phyloP scores from a whole-genome alignment of 1,140 invertebrate genomes.

The Drosophila watanabei region DNA sequence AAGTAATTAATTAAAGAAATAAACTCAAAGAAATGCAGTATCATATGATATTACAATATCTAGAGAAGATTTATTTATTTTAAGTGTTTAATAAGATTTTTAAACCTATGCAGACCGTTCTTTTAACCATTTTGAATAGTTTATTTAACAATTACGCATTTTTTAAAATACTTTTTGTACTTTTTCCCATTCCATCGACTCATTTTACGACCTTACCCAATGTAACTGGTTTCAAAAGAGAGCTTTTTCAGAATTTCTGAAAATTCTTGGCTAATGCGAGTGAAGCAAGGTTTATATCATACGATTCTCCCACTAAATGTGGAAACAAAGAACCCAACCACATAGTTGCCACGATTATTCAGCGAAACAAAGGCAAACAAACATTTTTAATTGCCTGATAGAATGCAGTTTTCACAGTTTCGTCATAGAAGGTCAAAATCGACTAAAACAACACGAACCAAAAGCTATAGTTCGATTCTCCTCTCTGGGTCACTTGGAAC shows the following conservation, averaged over 20 bases:
- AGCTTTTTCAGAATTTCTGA: not conserved
- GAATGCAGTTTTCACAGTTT: constrained; percentile 63
- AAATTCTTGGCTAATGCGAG: constrained; percentile 3
- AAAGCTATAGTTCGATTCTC: not conserved
- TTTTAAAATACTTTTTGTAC: not conserved
- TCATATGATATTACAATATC: not conserved
- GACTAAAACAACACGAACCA: constrained; percentile 66
- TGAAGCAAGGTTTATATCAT: not conserved
- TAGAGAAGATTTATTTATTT: not conserved
- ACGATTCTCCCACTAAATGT: constrained; percentile 14
- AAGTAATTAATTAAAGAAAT: too few relatives aligned
- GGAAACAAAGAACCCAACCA: constrained; percentile 33
- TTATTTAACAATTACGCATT: not conserved
- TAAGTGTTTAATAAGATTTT: not conserved
- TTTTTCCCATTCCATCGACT: not conserved
- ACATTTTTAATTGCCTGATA: constrained; percentile 65
- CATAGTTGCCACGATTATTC: constrained; percentile 21
- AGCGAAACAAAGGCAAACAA: constrained; percentile 59
- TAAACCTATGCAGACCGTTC: not conserved
- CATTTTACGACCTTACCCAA: constrained; percentile 2
- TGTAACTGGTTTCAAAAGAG: not conserved
- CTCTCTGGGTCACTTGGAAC: constrained; percentile 64
- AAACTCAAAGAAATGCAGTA: too few relatives aligned
- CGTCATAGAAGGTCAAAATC: constrained; percentile 57
- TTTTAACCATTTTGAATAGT: not conserved